Conservation (phyloP, 2,888 invertebrate species). For the Dolichopus griseipennis region DNA sequence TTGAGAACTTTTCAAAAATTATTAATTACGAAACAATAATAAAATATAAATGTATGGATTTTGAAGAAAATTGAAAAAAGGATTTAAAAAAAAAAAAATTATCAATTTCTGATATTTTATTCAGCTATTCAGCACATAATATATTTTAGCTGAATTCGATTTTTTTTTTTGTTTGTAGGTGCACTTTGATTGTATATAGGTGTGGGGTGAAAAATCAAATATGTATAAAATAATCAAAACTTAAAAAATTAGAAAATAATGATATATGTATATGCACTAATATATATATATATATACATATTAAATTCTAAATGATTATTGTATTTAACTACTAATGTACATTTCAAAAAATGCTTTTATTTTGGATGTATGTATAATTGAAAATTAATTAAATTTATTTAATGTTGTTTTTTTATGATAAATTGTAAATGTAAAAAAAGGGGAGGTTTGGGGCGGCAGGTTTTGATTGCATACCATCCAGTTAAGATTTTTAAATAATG, state of each 20-base stretch:
- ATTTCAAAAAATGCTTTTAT: neutral
- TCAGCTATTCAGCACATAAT: neutral
- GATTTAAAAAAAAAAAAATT: neutral
- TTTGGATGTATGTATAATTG: neutral
- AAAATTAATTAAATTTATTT: neutral
- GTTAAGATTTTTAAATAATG: neutral
- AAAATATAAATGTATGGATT: too few relatives aligned
- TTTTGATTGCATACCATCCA: neutral
- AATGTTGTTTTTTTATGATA: neutral
- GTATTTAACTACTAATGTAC: neutral
- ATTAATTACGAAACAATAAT: neutral
- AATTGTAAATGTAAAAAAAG: neutral
- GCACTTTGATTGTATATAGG: too few relatives aligned
- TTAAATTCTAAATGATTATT: too few relatives aligned
- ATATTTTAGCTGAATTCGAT: neutral
- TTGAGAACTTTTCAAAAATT: slow-evolving; percentile 2
- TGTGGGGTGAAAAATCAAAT: too few relatives aligned
- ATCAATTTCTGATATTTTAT: neutral
- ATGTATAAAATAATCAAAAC: too few relatives aligned
- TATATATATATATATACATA: too few relatives aligned
- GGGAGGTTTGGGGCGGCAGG: too few relatives aligned
- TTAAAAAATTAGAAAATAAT: too few relatives aligned
- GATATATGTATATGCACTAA: too few relatives aligned
- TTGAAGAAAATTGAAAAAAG: neutral
- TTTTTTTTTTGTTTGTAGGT: too few relatives aligned